Evolutionary conservation across 2,888 invertebrate species (phyloP), one percentile per base, ranked within the genome.

Genomic region (Saturnia japonica): DNA sequence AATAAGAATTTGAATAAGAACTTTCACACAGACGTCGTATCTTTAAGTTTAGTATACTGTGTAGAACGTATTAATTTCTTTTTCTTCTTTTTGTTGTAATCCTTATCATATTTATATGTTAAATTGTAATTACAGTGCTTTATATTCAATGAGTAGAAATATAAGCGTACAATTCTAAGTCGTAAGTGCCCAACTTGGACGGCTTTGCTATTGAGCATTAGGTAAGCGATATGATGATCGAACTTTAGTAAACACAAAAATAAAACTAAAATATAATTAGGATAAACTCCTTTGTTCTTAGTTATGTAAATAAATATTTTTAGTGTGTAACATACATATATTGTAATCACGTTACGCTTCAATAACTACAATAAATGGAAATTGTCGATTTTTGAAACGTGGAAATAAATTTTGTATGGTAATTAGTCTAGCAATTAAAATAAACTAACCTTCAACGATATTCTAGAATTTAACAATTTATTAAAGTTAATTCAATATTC

Each of bases 381-480:
- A 7, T 6, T 60, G 28, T 14, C 25, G 28, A 28, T 14, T 28
- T 14, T 12, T 60, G 25, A 60, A 60, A 60, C 25, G 28, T 4
- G 25, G 25, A 25, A 60, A 28, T 60, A 60, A 66, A 8, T 9
- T 54, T 40, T 54, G 19, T 57, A 42, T 54, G 51, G 19, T 68
- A 43, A 57, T 60, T 62, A 71, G n/a, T n/a, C n/a, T 68, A 68
- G 11, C 34, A 28, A 62, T 11, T 40, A 76, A 75, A 83, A 81
- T 82, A 83, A 86, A 83, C 85, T 85, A 87, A 90, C 88, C 88
- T 90, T 88, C 81, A 79, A 74, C 73, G 82, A 76, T 77, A 72
- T 78, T 80, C 78, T 80, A 79, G 80, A 80, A 78, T 77, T 83
- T 79, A 78, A 77, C 82, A 79, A 60, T 25, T 64, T 40, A 68